Base-by-base conservation (phyloP, 2,888 invertebrate species). In the Stenotaenia linearis region DNA sequence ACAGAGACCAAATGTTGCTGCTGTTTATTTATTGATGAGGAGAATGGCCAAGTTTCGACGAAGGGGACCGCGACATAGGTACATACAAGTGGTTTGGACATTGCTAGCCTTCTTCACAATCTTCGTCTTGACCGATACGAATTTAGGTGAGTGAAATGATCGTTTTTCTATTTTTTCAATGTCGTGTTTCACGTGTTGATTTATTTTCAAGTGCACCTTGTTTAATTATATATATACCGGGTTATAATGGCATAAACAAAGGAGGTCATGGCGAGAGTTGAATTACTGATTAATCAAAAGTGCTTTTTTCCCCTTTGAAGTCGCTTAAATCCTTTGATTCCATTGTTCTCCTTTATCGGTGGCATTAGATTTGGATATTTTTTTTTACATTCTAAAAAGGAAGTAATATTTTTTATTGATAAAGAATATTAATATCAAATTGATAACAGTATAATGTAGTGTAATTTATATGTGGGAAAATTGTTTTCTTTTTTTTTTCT, bases 21-120 rank as follows among this genome's bases (percentile, higher is more conserved):
- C 74, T 74, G 75, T 35, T 75, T 37, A 75, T 75, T 37, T 75
- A 37, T 75, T 75, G 35, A 75, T 12, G 75, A 28, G 28, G 69
- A 69, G 75, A 75, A 77, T 77, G 77, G 50, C 77, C 40, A 77
- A 77, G 40, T 77, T 77, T 77, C 77, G 77, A 28, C 77, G 77
- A 37, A 0, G 77, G 40, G 40, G 77, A 37, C 45, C 77, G 9
- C 77, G 77, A 5, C 77, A 45, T 45, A 37, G 77, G 45, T 9
- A 45, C 37, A 25, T 18, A 37, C 77, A 77, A 37, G 40, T 77
- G 40, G 77, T 77, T 40, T 75, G 78, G 74, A 50, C 18, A 56
- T 28, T 80, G 25, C 56, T 32, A 50, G 23, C 61, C 9, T 78
- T 69, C 6, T n/a, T 75, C 37, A 35, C 21, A n/a, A 23, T 32